Base-by-base conservation (phyloP, 2,797 vertebrate genomes). In the Ctenosaura bakeri region DNA sequence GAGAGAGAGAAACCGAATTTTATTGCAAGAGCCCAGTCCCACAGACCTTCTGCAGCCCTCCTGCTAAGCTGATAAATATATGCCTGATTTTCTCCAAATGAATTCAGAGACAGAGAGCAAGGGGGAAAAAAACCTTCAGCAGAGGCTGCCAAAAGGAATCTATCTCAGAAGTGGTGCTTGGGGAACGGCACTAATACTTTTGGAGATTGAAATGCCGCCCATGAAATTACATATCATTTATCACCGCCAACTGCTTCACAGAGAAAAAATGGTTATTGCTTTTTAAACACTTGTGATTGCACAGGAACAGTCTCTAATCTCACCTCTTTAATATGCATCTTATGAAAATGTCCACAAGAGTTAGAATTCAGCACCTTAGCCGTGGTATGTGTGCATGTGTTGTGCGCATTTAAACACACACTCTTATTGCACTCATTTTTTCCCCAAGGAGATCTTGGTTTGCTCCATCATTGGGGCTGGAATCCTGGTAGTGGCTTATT, bases 191-290 rank as follows among this genome's bases (percentile, higher is more conserved):
- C 94, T 95, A 95, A 97, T 97, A 96, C 96, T 97, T 96, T 89
- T 89, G 94, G 95, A 97, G 97, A 97, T 97, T 97, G 97, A 98
- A 97, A 96, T 95, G 96, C 95, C 95, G 94, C 96, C 97, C 97
- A 96, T 98, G 96, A 97, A 97, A 98, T 98, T 97, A 95, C 96
- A 94, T 93, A 93, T 96, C 97, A 96, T 98, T 97, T 97, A 97
- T 98, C 97, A 97, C 96, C 96, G 95, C 91, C 94, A 90, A 95
- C 90, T 89, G 95, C 93, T 97, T 97, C 96, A 93, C 94, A 88
- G 94, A 95, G 96, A 94, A 95, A 93, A 62, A 95, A 92, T 93
- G 94, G 95, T 95, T 96, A 97, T 95, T 96, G 95, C 94, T 95
- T 95, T 94, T 97, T 97, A 97, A 98, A 96, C 95, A 94, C 94